These are phyloP conservation scores for Sebastes diploproa DNA, from an alignment of 2,797 vertebrate species.

Conservation along the genomic window DNA sequence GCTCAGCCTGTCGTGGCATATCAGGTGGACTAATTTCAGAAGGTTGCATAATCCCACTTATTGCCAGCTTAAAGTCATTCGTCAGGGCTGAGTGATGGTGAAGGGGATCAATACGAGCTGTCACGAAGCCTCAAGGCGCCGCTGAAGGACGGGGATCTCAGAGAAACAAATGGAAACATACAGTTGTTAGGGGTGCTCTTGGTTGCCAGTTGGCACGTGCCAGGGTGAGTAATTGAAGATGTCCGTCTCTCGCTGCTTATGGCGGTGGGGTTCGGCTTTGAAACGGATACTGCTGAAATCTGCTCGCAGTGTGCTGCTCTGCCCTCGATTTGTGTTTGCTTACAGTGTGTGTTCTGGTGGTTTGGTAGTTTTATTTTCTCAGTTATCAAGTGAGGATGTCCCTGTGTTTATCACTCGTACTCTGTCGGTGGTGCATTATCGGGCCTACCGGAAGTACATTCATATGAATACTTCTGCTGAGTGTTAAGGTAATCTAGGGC, in stretches of 20 bases:
- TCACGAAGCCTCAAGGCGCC: constrained; percentile 61
- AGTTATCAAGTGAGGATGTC: constrained; percentile 26
- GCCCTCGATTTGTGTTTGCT: constrained; percentile 41
- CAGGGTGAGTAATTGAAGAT: constrained; percentile 67
- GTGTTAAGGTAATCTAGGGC: not conserved
- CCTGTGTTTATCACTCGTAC: constrained; percentile 3
- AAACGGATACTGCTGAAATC: constrained; percentile 54
- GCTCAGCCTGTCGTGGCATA: constrained; percentile 51
- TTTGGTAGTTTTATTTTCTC: constrained; percentile 30
- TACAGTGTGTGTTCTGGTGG: constrained; percentile 23
- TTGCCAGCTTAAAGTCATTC: constrained; percentile 74
- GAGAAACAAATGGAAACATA: constrained; percentile 75
- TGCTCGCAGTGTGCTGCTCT: constrained; percentile 38
- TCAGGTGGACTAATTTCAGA: constrained; percentile 68
- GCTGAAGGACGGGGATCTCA: constrained; percentile 61
- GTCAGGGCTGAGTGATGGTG: constrained; percentile 75
- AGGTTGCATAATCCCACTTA: constrained; percentile 75
- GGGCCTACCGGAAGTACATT: not conserved
- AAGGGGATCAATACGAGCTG: constrained; percentile 78
- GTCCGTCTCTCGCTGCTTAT: constrained; percentile 54
- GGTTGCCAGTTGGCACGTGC: constrained; percentile 70
- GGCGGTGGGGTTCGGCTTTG: constrained; percentile 51
- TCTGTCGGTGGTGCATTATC: constrained; percentile 4
- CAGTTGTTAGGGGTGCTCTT: constrained; percentile 62
- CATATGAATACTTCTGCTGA: not conserved